Percentiles rank a stretch among this genome's conserved stretches.
These are phyloP conservation scores for Brachyhypopomus occidentalis DNA, from an alignment of 2,113 vertebrate genomes.

Conservation along the genomic window DNA sequence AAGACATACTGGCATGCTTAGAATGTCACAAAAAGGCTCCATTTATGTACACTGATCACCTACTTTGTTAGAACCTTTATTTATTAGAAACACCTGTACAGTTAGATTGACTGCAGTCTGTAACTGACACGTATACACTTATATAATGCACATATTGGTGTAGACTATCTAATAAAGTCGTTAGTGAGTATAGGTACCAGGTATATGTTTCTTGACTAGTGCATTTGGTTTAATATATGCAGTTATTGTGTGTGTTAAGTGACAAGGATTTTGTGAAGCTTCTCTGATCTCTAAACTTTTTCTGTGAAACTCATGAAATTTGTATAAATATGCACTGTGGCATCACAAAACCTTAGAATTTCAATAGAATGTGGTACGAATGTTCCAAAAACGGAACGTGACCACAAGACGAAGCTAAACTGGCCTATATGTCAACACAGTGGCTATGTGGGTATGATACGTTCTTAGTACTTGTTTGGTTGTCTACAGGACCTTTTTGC, in stretches of 20 bases:
- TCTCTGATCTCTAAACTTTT: neutral
- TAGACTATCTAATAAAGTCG: too few relatives aligned
- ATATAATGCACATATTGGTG: too few relatives aligned
- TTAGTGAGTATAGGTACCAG: too few relatives aligned
- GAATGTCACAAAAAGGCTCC: neutral
- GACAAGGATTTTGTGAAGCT: constrained; percentile 2
- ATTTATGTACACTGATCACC: neutral
- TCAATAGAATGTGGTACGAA: neutral
- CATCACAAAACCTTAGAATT: constrained; percentile 8
- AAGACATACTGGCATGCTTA: neutral
- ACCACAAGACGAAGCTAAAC: too few relatives aligned
- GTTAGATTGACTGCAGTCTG: too few relatives aligned
- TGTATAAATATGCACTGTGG: neutral
- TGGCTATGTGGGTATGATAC: constrained; percentile 6
- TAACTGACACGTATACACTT: too few relatives aligned
- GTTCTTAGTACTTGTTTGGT: constrained; percentile 25
- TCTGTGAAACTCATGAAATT: constrained; percentile 1
- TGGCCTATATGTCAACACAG: neutral
- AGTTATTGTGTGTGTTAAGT: neutral
- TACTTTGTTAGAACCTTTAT: too few relatives aligned
- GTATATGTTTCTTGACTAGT: neutral
- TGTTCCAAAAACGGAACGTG: neutral
- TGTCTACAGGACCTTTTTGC: neutral
- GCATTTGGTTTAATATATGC: too few relatives aligned
- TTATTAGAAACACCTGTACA: too few relatives aligned